Evolutionary conservation across 2,113 vertebrate genomes (phyloP).

Genomic region (Aphyosemion australe): DNA sequence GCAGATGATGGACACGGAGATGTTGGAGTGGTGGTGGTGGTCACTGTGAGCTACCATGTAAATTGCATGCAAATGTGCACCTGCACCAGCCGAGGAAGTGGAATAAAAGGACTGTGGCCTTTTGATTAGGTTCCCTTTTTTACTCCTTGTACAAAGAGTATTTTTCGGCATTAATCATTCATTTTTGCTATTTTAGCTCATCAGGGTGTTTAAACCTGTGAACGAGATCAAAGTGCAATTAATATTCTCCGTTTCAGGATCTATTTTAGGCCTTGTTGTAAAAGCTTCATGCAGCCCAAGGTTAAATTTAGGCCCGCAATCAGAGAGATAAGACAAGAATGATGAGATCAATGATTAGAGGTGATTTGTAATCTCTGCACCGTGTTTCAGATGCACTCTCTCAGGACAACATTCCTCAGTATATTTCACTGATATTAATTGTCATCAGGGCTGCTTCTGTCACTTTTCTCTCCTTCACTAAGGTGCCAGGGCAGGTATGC

Average conservation of each 20-base stretch:
- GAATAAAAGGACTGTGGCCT: slow-evolving; percentile 62
- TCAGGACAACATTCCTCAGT: slow-evolving; percentile 11
- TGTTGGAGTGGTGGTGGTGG: slow-evolving; percentile 54
- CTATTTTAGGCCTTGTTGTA: slow-evolving; percentile 24
- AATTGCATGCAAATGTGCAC: slow-evolving; percentile 81
- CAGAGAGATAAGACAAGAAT: slow-evolving; percentile 35
- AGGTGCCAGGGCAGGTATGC: slow-evolving; percentile 44
- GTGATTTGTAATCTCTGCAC: slow-evolving; percentile 29
- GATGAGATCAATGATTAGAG: slow-evolving; percentile 31
- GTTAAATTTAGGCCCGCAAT: slow-evolving; percentile 35
- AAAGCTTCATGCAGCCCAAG: slow-evolving; percentile 26
- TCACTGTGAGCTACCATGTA: slow-evolving; percentile 72
- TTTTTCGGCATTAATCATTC: slow-evolving; percentile 61
- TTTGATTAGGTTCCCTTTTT: slow-evolving; percentile 70
- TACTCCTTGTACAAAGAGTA: slow-evolving; percentile 42
- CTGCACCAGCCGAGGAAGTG: slow-evolving; percentile 65
- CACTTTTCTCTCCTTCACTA: slow-evolving; percentile 21
- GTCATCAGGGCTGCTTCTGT: slow-evolving; percentile 25
- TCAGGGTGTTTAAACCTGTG: slow-evolving; percentile 22
- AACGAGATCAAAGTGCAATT: slow-evolving; percentile 27
- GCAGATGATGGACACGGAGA: slow-evolving; percentile 64
- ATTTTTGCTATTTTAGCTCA: slow-evolving; percentile 39
- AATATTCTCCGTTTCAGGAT: slow-evolving; percentile 23
- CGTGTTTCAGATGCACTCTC: slow-evolving; percentile 30
- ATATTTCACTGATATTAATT: slow-evolving; percentile 34